Percentiles rank a stretch among this genome's conserved stretches.
Evolutionary conservation across 2,113 vertebrate species (phyloP).

Genomic region (Baryphthengus martii): DNA sequence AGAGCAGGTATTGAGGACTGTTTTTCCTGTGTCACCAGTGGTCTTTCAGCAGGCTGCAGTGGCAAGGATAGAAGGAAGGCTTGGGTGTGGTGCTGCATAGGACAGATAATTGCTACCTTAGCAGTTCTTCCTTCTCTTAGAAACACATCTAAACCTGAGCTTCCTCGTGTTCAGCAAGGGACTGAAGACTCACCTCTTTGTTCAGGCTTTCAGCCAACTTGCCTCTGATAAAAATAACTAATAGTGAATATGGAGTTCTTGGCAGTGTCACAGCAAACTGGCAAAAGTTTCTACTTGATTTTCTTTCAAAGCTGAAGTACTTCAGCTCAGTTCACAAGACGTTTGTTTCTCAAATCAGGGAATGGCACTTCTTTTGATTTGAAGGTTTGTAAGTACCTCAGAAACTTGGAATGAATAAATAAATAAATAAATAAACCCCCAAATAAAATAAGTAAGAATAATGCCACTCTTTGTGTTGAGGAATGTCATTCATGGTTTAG

Average conservation of each 20-base stretch:
- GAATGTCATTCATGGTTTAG: background rate
- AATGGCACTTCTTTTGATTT: background rate
- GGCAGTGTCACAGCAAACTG: background rate
- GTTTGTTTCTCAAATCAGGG: background rate
- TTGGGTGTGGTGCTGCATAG: slow-evolving; percentile 6
- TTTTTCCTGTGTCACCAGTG: background rate
- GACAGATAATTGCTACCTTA: slow-evolving; percentile 19
- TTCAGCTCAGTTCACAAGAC: background rate
- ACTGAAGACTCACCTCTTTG: background rate
- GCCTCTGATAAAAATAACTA: slow-evolving; percentile 1
- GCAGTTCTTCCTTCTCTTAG: background rate
- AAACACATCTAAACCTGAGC: background rate
- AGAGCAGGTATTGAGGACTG: background rate
- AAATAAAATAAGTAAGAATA: background rate
- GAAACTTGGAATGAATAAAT: background rate
- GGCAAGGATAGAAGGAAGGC: background rate
- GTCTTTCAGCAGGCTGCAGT: background rate
- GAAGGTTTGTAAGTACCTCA: background rate
- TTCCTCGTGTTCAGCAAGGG: background rate
- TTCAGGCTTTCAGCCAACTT: slow-evolving; percentile 19
- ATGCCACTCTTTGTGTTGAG: background rate
- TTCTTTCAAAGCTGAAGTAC: background rate
- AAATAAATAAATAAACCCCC: background rate
- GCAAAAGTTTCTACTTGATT: background rate
- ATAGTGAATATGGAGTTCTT: background rate